These are phyloP conservation scores for Coleophora deauratella DNA, from an alignment of 2,888 invertebrate species.

Conservation along the genomic window DNA sequence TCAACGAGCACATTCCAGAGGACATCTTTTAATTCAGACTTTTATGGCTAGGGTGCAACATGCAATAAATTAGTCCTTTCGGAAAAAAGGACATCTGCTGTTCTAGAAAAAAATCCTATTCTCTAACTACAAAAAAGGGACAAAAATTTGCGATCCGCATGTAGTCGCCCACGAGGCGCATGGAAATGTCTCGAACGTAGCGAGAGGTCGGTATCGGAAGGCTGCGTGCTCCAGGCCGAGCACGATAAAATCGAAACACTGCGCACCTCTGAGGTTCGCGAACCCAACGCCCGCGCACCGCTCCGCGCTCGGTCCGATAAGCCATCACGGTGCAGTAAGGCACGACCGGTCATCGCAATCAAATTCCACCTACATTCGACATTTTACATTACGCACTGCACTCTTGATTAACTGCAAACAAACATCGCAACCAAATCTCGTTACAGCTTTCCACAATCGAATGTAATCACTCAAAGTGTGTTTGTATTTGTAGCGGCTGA, in stretches of 20 bases:
- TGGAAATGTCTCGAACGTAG: slow-evolving; percentile 69
- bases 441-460: slow-evolving; percentile 7
- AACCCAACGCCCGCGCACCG: slow-evolving; percentile 15
- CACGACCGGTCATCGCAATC: slow-evolving; percentile 4
- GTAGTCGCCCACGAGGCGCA: slow-evolving; percentile 66
- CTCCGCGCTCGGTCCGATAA: neutral
- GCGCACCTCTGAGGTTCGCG: slow-evolving; percentile 17
- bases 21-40: slow-evolving; percentile 53
- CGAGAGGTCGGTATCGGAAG: slow-evolving; percentile 36
- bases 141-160: slow-evolving; percentile 70
- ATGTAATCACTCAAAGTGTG: neutral
- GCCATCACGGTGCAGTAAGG: neutral
- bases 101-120: slow-evolving; percentile 54
- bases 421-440: no score
- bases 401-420: no score
- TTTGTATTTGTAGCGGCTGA: no score
- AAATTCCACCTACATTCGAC: neutral
- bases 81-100: slow-evolving; percentile 68
- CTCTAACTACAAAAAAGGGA: slow-evolving; percentile 65
- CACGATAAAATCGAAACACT: slow-evolving; percentile 54
- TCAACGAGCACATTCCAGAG: slow-evolving; percentile 45
- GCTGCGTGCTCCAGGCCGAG: slow-evolving; percentile 1
- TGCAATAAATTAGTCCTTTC: slow-evolving; percentile 66
- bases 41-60: slow-evolving; percentile 56
- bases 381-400: no score